phyloP scores from a whole-genome alignment of 2,888 invertebrate species.

The Xanthorhoe designata region DNA sequence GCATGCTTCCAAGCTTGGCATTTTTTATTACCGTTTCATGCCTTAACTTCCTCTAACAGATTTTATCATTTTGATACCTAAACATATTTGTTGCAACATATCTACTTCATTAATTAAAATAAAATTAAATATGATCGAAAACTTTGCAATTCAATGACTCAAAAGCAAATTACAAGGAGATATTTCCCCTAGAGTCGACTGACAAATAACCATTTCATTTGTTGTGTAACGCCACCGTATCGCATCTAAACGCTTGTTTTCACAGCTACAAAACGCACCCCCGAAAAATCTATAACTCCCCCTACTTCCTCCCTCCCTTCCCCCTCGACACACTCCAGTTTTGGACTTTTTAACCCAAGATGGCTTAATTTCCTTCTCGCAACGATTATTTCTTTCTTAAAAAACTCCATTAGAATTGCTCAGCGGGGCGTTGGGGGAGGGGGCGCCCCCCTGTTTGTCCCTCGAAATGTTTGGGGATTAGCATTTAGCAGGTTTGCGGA shows the following conservation, averaged over 20 bases:
- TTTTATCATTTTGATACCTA: not conserved
- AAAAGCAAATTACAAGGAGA: slow-evolving; percentile 14
- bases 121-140: not conserved
- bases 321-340: slow-evolving; percentile 59
- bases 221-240: slow-evolving; percentile 47
- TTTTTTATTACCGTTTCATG: slow-evolving; percentile 9
- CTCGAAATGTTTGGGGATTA: slow-evolving; percentile 58
- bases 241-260: slow-evolving; percentile 69
- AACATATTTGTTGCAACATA: not conserved
- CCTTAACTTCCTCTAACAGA: slow-evolving; percentile 3
- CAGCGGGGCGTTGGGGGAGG: slow-evolving; percentile 45
- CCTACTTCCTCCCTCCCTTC: slow-evolving; percentile 41
- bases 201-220: slow-evolving; percentile 31
- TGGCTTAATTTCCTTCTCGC: slow-evolving; percentile 79
- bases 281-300: slow-evolving; percentile 71
- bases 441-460: slow-evolving; percentile 37
- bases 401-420: slow-evolving; percentile 73
- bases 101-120: not conserved
- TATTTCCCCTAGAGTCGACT: slow-evolving; percentile 15
- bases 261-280: slow-evolving; percentile 63
- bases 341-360: slow-evolving; percentile 80
- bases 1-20: slow-evolving; percentile 15
- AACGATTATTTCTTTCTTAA: slow-evolving; percentile 70
- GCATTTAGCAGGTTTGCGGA: slow-evolving; percentile 63
- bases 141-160: slow-evolving; percentile 1